Percentiles rank a stretch among this genome's conserved stretches.
Evolutionary conservation across 2,888 invertebrate genomes (phyloP).

Genomic region (Coremacera marginata): DNA sequence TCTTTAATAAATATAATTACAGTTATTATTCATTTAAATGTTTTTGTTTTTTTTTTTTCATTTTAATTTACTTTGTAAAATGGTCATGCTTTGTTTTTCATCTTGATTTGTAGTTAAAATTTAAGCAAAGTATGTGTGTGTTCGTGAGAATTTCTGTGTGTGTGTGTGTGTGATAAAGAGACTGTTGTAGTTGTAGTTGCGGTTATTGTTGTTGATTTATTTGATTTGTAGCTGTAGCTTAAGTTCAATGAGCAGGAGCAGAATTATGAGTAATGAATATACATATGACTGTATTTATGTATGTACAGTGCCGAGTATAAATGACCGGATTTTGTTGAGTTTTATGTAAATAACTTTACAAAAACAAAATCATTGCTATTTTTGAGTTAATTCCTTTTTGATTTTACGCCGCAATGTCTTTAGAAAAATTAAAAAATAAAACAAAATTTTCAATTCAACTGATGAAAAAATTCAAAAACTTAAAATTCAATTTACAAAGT

Average conservation of each 20-base stretch:
- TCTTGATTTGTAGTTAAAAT: background rate
- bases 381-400: no score
- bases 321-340: no score
- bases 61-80: conserved; percentile 20
- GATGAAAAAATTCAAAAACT: no score
- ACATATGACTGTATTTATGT: background rate
- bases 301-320: no score
- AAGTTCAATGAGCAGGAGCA: conserved; percentile 12
- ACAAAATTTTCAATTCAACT: no score
- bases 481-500: no score
- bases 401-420: no score
- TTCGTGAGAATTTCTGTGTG: background rate
- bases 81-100: conserved; percentile 28
- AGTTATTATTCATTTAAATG: conserved; percentile 41
- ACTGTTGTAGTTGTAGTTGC: conserved; percentile 1
- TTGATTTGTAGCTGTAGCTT: conserved; percentile 38
- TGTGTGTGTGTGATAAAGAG: background rate
- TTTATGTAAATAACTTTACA: no score
- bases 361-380: no score
- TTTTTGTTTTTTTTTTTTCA: background rate
- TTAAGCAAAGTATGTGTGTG: conserved; percentile 22
- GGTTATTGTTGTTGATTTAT: conserved; percentile 37
- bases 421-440: no score
- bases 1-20: conserved; percentile 50
- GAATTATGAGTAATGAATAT: background rate